A percentile compares a stretch with the other conserved stretches of the same genome.
Evolutionary conservation across 1,140 invertebrate genomes (phyloP).

Genomic region (Rhagoletis pomonella): DNA sequence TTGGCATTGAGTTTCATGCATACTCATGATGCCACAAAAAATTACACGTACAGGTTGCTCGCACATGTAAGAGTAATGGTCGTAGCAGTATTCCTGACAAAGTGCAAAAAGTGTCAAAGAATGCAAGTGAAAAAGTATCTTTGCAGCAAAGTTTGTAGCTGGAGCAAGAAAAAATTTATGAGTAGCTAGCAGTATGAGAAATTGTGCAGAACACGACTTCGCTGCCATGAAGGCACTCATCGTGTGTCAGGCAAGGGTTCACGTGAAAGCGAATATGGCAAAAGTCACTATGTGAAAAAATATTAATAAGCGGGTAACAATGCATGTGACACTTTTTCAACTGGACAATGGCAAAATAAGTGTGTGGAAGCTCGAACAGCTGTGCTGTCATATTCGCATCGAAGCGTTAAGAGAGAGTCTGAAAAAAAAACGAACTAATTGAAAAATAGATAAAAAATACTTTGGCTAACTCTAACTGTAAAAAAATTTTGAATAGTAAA

Average conservation of each 20-base stretch:
- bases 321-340: slow-evolving; percentile 16
- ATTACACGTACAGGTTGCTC: not conserved
- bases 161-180: slow-evolving; percentile 10
- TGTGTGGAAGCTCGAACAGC: not conserved
- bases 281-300: not conserved
- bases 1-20: not conserved
- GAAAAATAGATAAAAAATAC: no score
- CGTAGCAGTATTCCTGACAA: not conserved
- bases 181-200: not conserved
- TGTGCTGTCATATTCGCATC: not conserved
- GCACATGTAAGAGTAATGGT: not conserved
- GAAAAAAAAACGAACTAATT: no score
- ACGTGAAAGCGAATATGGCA: slow-evolving; percentile 24
- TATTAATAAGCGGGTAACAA: slow-evolving; percentile 24
- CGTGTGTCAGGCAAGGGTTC: not conserved
- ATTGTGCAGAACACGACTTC: not conserved
- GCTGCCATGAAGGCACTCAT: not conserved
- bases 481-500: no score
- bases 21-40: not conserved
- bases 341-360: not conserved
- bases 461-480: no score
- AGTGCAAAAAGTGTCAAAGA: slow-evolving; percentile 3
- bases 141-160: not conserved
- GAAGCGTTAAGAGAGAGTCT: not conserved
- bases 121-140: no score